These are phyloP conservation scores for Trissolcus japonicus DNA, from an alignment of 2,888 invertebrate genomes.

Conservation along the genomic window DNA sequence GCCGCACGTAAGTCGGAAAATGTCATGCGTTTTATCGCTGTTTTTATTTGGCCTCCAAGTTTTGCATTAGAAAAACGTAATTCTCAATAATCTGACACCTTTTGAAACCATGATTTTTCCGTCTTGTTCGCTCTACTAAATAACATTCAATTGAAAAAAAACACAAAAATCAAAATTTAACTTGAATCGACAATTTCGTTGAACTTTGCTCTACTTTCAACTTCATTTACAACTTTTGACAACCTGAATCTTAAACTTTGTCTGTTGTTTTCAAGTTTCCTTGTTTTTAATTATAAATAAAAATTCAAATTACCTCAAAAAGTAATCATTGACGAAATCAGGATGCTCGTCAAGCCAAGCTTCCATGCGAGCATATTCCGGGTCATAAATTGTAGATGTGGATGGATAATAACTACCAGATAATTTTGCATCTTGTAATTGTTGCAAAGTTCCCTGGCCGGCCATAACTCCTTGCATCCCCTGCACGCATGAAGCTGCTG, in stretches of 20 bases:
- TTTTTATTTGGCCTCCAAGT: background rate
- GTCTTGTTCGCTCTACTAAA: background rate
- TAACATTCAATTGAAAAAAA: background rate
- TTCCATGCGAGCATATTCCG: constrained; percentile 93
- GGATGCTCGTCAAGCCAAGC: constrained; percentile 98
- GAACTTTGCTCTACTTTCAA: background rate
- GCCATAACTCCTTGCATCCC: constrained; percentile 80
- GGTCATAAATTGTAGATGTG: constrained; percentile 81
- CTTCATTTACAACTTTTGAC: background rate
- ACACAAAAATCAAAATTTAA: no score
- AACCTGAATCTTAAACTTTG: no score
- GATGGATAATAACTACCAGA: constrained; percentile 66
- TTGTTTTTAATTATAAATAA: no score
- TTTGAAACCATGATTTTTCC: background rate
- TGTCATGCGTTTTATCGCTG: constrained; percentile 10
- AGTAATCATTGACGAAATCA: constrained; percentile 96
- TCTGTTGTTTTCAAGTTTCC: no score
- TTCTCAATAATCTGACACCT: background rate
- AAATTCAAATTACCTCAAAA: constrained; percentile 82
- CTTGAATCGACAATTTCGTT: background rate
- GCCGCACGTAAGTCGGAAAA: constrained; percentile 12
- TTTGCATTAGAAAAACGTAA: background rate
- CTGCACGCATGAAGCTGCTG: constrained; percentile 82
- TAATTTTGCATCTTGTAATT: constrained; percentile 67
- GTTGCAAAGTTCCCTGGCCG: constrained; percentile 66